Percentiles rank a stretch among this genome's conserved stretches.
Conservation (phyloP, 1,140 invertebrate species). For the Metopolophium dirhodum region DNA sequence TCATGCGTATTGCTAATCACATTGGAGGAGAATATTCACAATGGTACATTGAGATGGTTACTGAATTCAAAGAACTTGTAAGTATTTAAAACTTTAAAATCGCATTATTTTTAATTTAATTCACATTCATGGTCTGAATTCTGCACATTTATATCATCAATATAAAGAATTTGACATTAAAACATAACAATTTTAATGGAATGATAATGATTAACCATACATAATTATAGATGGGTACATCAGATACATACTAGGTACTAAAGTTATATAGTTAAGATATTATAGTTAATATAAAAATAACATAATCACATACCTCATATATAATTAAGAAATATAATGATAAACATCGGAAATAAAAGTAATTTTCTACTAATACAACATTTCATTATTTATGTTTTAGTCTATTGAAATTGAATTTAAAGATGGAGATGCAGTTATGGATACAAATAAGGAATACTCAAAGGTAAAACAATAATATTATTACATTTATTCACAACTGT, state of each 20-base stretch:
- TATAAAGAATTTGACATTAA: background rate
- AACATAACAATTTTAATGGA: too few relatives aligned
- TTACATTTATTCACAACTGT: too few relatives aligned
- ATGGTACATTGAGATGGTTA: conserved; percentile 65
- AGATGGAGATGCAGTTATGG: background rate
- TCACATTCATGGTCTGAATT: background rate
- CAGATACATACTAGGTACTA: background rate
- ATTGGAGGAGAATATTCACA: conserved; percentile 66
- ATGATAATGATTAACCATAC: too few relatives aligned
- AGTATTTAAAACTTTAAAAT: conserved; percentile 59
- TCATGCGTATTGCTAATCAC: conserved; percentile 64
- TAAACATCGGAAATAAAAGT: background rate
- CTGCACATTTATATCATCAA: background rate
- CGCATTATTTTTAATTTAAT: background rate
- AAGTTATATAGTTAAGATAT: background rate
- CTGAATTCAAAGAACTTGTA: conserved; percentile 64
- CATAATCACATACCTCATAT: background rate
- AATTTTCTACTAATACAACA: background rate
- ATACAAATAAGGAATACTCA: conserved; percentile 32
- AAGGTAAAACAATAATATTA: conserved; percentile 32
- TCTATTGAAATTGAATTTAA: conserved; percentile 42
- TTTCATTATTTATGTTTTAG: background rate
- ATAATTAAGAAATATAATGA: background rate
- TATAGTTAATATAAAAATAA: background rate
- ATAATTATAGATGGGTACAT: too few relatives aligned